phyloP scores from a whole-genome alignment of 37 sponge, comb jelly and placozoan species.

The Beroe ovata region DNA sequence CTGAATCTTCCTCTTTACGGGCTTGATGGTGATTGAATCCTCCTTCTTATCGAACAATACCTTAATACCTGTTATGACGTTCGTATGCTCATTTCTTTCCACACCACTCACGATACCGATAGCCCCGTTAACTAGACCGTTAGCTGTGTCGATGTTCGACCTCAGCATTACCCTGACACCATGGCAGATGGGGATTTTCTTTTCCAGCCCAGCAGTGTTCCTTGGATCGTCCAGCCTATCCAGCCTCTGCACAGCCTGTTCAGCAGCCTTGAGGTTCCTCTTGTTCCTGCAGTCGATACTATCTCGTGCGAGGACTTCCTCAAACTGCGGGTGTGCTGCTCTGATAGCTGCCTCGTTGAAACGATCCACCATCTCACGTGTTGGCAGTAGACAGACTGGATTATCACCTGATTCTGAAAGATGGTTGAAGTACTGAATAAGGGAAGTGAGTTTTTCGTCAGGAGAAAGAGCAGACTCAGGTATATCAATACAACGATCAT shows the following conservation, averaged over 20 bases:
- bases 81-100: neutral
- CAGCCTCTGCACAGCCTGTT: neutral
- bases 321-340: neutral
- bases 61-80: neutral
- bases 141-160: neutral
- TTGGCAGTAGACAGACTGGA: conserved; percentile 2
- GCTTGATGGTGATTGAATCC: neutral
- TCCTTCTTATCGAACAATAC: neutral
- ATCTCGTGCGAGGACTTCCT: neutral
- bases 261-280: neutral
- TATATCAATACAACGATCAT: neutral
- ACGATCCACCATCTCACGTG: neutral
- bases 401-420: neutral
- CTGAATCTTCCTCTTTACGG: neutral
- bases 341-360: neutral
- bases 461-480: neutral
- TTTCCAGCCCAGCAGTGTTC: conserved; percentile 25
- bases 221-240: conserved; percentile 23
- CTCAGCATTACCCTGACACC: conserved; percentile 22
- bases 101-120: neutral
- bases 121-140: neutral
- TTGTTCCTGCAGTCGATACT: neutral
- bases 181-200: neutral
- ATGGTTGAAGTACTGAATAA: neutral
- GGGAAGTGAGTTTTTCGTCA: neutral